Percentiles rank a stretch among this genome's conserved stretches.
These are phyloP conservation scores for Sarcophaga peregrina DNA, from an alignment of 1,140 invertebrate genomes.

Conservation along the genomic window DNA sequence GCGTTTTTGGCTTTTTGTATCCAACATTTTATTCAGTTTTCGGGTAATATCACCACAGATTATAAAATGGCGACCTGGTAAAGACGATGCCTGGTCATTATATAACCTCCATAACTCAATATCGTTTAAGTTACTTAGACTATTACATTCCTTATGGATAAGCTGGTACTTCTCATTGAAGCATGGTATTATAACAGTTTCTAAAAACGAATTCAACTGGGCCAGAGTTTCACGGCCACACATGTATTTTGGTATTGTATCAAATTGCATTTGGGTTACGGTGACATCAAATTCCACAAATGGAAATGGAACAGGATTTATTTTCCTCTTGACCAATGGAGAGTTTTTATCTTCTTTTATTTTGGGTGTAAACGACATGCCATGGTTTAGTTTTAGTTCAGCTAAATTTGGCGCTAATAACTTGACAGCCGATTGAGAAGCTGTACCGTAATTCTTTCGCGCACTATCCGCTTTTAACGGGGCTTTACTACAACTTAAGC, in stretches of 20 bases:
- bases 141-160: slow-evolving; percentile 41
- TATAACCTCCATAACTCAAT: slow-evolving; percentile 47
- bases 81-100: slow-evolving; percentile 44
- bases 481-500: too few species aligned
- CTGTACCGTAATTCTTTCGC: not conserved
- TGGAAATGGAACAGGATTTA: slow-evolving; percentile 43
- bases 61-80: slow-evolving; percentile 47
- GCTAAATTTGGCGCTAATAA: not conserved
- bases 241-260: slow-evolving; percentile 49
- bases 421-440: not conserved
- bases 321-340: slow-evolving; percentile 42
- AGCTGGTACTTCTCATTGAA: slow-evolving; percentile 49
- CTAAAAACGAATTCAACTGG: slow-evolving; percentile 45
- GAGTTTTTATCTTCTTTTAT: slow-evolving; percentile 44
- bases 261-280: slow-evolving; percentile 42
- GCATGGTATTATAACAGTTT: slow-evolving; percentile 44
- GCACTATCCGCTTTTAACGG: not conserved
- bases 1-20: slow-evolving; percentile 47
- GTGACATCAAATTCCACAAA: slow-evolving; percentile 47
- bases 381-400: not conserved
- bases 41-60: slow-evolving; percentile 47
- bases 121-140: slow-evolving; percentile 41
- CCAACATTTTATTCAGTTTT: slow-evolving; percentile 46
- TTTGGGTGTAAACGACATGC: slow-evolving; percentile 13
- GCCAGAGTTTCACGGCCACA: slow-evolving; percentile 46